Percentiles rank a stretch among this genome's conserved stretches.
These are phyloP conservation scores for Ceratina calcarata DNA, from an alignment of 1,140 invertebrate genomes.

Conservation along the genomic window DNA sequence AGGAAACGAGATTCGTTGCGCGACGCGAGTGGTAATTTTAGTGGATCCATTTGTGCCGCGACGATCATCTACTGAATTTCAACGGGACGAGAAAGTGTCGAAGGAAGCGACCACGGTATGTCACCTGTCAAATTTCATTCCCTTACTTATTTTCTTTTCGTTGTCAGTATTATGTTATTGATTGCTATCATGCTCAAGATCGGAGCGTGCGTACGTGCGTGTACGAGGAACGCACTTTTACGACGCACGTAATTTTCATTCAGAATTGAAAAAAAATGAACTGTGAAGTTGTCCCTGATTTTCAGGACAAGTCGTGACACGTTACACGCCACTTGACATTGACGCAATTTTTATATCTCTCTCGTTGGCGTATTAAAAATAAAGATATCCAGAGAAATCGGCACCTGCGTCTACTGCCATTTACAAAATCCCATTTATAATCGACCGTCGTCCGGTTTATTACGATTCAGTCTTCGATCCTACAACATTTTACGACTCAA, in stretches of 20 bases:
- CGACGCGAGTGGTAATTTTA: slow-evolving; percentile 26
- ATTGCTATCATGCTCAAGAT: slow-evolving; percentile 34
- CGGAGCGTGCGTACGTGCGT: slow-evolving; percentile 29
- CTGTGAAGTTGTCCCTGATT: no score
- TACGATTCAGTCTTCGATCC: neutral
- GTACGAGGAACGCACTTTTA: neutral
- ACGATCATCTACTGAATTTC: neutral
- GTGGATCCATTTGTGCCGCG: slow-evolving; percentile 27
- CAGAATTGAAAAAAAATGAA: neutral
- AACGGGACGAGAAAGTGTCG: slow-evolving; percentile 28
- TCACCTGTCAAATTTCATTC: slow-evolving; percentile 34
- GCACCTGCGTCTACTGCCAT: slow-evolving; percentile 3
- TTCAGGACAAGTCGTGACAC: no score
- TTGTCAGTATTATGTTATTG: slow-evolving; percentile 26
- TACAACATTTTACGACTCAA: slow-evolving; percentile 4
- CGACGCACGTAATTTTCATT: neutral
- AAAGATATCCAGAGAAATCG: neutral
- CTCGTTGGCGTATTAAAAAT: neutral
- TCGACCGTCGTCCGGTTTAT: neutral
- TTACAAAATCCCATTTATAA: slow-evolving; percentile 13
- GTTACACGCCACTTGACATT: neutral
- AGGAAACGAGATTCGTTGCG: neutral
- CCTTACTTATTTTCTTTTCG: slow-evolving; percentile 13
- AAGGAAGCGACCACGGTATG: slow-evolving; percentile 38
- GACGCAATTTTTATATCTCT: neutral